Conservation (phyloP, 2,888 invertebrate species). For the Euphydryas editha region DNA sequence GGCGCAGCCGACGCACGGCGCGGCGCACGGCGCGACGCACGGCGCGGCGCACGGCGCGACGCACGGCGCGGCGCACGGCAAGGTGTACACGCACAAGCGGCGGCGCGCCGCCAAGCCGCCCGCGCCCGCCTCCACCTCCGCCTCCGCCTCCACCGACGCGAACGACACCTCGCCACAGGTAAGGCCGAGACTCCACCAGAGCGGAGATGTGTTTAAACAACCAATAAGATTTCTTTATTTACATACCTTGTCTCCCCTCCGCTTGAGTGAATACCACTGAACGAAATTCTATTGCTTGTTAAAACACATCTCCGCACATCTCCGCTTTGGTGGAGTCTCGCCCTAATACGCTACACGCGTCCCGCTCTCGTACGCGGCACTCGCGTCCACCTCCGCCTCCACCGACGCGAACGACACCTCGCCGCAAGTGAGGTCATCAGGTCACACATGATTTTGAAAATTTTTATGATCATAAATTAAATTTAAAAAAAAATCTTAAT, state of each 20-base stretch:
- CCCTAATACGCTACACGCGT: neutral
- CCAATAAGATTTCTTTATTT: too few relatives aligned
- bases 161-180: constrained; percentile 74
- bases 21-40: constrained; percentile 49
- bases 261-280: too few relatives aligned
- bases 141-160: constrained; percentile 64
- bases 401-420: constrained; percentile 69
- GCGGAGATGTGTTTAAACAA: too few relatives aligned
- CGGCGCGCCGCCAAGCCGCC: constrained; percentile 59
- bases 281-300: too few relatives aligned
- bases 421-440: constrained; percentile 77
- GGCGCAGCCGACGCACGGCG: constrained; percentile 51
- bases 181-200: too few relatives aligned
- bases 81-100: constrained; percentile 65
- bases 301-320: too few relatives aligned
- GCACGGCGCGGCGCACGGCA: constrained; percentile 51
- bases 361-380: constrained; percentile 52
- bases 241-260: too few relatives aligned
- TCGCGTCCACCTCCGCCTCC: constrained; percentile 58
- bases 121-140: constrained; percentile 54
- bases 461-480: too few relatives aligned
- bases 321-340: too few relatives aligned
- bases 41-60: constrained; percentile 51
- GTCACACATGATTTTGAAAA: too few relatives aligned
- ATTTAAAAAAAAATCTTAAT: too few relatives aligned